Evolutionary conservation across 2,113 vertebrate genomes (phyloP), one percentile per base, ranked within the genome.

Genomic region (Coptodon rendalli): DNA sequence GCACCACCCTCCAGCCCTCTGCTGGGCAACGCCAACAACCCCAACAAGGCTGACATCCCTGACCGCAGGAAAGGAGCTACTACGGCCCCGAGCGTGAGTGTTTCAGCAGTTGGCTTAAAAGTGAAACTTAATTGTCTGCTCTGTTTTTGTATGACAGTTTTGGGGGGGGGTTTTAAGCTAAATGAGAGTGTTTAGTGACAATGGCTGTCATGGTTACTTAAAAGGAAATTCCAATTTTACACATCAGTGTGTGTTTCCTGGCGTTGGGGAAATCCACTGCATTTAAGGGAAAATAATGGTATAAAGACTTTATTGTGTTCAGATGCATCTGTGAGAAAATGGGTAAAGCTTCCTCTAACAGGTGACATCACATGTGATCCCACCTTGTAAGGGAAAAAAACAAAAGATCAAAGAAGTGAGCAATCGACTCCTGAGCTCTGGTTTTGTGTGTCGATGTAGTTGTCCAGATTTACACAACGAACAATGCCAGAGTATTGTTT

Each of bases 21-120:
- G 96, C 97, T 99, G 87, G 99, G 99, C 89, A 99, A 97, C 48
- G 98, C 99, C 87, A 98, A 97, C 96, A 99, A 99, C 92, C 98
- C 98, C 90, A 99, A 99, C 94, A 99, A 99, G 95, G 98, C 99
- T 1, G 99, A 99, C 95, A 99, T 99, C 95, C 99, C 98, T 3
- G 98, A 99, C 59, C 97, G 98, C 90, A 98, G 98, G 96, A 98
- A 98, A 93, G 97, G 97, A 87, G 97, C 97, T 2, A 95, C 97
- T 1, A 96, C 97, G 80, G 96, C 96, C 38, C 97, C 98, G n/a
- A 97, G 95, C 59, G 98, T 99, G 96, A 99, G 87, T 86, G 2
- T 36, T 34, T 17, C 9, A 48, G 38, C 27, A 9, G 17, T 43
- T 19, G 17, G 7, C 22, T 16, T 13, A 0, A 43, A 22, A 57